These are phyloP conservation scores for Mactromeris polynyma DNA, from an alignment of 2,888 invertebrate genomes.

Conservation along the genomic window DNA sequence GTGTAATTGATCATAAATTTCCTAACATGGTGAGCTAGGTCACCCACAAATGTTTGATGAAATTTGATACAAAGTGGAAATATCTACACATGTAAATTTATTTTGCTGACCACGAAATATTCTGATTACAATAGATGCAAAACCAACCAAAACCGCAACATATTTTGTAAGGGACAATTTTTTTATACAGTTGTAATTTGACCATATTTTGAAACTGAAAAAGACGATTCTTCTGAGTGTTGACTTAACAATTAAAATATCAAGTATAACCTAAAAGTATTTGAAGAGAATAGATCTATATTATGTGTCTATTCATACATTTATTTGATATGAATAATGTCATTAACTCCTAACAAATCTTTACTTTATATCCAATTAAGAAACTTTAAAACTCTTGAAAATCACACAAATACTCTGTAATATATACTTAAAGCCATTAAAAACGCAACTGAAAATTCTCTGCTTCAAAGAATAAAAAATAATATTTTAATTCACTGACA, in stretches of 20 bases:
- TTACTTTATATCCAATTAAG: not conserved
- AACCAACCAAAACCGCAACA: not conserved
- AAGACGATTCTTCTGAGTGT: not conserved
- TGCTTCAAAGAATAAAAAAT: no score
- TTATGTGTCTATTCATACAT: not conserved
- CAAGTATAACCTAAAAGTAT: not conserved
- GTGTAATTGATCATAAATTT: not conserved
- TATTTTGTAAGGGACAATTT: not conserved
- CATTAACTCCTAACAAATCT: not conserved
- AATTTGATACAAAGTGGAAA: not conserved
- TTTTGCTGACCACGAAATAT: not conserved
- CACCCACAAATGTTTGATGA: not conserved
- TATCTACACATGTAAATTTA: not conserved
- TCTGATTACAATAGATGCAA: not conserved
- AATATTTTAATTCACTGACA: no score
- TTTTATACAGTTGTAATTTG: slow-evolving; percentile 3
- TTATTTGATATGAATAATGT: not conserved
- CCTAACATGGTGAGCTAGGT: not conserved
- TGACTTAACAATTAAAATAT: not conserved
- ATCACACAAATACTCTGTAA: no score
- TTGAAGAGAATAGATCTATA: not conserved
- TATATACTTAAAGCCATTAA: no score
- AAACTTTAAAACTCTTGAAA: not conserved
- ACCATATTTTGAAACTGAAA: not conserved
- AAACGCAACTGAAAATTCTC: no score